Evolutionary conservation across 2,113 vertebrate genomes (phyloP), one percentile per base, ranked within the genome.

Genomic region (Poecilia latipinna): DNA sequence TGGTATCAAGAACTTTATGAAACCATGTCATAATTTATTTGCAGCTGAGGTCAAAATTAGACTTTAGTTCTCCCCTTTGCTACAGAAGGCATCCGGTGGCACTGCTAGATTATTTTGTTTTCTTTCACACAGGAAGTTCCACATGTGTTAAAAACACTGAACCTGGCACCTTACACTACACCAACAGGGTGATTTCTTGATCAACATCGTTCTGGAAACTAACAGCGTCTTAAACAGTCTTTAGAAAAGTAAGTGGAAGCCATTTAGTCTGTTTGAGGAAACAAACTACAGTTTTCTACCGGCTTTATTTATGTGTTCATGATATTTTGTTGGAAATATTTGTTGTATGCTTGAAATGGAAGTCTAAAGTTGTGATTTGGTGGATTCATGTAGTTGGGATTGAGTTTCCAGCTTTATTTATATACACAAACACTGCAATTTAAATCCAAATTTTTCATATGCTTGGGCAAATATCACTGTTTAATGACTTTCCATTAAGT

Each of bases 1-100:
- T 37, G 35, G 35, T 11, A 37, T 37, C 10, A 12, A 37, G 33
- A 76, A 82, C 72, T 74, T 78, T 65, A 85, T 82, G 64, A 79
- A 70, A 22, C 44, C n/a, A 26, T 28, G 5, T 70, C 61, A 61
- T 39, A 72, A 71, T 71, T 76, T 74, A 74, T 71, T 42, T 70
- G 71, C 15, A 78, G n/a, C 42, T 68, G 39, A 31, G 64, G 67
- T 77, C 31, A 77, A 57, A 37, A 19, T 39, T 22, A 78, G n/a
- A 29, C 60, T 39, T 71, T 28, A 75, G 37, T 61, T 65, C 0
- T 54, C 68, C 78, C 74, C 65, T 82, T 67, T 65, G 73, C 42
- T 54, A 60, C 69, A 67, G 74, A 76, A 19, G 4, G 19, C 62
- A 65, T 54, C 70, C 75, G 64, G 0, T 31, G 48, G 75, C 74